A percentile compares a stretch with the other conserved stretches of the same genome.
Evolutionary conservation across 1,140 invertebrate genomes (phyloP).

Genomic region (Drosophila chauvacae): DNA sequence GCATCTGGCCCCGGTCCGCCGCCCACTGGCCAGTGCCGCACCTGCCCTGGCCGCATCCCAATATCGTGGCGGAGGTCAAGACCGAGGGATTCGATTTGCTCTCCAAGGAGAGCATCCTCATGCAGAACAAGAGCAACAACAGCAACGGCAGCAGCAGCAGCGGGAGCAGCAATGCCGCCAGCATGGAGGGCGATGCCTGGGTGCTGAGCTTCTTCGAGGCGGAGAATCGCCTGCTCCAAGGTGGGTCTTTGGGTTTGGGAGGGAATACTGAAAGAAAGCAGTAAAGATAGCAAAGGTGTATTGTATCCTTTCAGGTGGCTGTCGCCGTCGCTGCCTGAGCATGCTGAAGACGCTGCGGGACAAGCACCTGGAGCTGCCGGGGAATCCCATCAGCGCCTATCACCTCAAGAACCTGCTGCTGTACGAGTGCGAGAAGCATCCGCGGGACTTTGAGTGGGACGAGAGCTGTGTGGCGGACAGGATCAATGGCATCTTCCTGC

Average conservation of each 20-base stretch:
- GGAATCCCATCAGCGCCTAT: slow-evolving; percentile 94
- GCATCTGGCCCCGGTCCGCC: slow-evolving; percentile 96
- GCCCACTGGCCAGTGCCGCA: slow-evolving; percentile 96
- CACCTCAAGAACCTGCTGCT: slow-evolving; percentile 95
- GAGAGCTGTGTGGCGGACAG: slow-evolving; percentile 94
- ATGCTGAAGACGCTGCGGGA: slow-evolving; percentile 96
- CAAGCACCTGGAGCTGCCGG: slow-evolving; percentile 94
- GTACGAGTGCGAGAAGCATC: slow-evolving; percentile 98
- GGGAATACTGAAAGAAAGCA: background rate
- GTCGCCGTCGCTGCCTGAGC: slow-evolving; percentile 92
- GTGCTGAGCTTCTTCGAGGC: slow-evolving; percentile 95
- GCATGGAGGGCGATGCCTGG: slow-evolving; percentile 98
- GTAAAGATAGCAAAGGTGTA: background rate
- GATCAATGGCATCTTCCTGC: slow-evolving; percentile 96
- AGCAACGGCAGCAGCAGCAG: slow-evolving; percentile 85
- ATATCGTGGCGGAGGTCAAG: slow-evolving; percentile 95
- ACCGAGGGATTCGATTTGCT: slow-evolving; percentile 96
- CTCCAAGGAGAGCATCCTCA: slow-evolving; percentile 92
- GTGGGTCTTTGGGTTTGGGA: slow-evolving; percentile 74
- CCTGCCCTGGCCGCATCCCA: slow-evolving; percentile 95
- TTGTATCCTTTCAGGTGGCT: slow-evolving; percentile 85
- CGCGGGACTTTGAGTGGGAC: slow-evolving; percentile 95
- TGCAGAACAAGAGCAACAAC: slow-evolving; percentile 91
- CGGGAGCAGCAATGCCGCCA: slow-evolving; percentile 83
- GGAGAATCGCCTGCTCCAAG: slow-evolving; percentile 93